Percentiles rank a stretch among this genome's conserved stretches.
phyloP scores from a whole-genome alignment of 1,140 invertebrate genomes.

The Aphaenogaster floridana region DNA sequence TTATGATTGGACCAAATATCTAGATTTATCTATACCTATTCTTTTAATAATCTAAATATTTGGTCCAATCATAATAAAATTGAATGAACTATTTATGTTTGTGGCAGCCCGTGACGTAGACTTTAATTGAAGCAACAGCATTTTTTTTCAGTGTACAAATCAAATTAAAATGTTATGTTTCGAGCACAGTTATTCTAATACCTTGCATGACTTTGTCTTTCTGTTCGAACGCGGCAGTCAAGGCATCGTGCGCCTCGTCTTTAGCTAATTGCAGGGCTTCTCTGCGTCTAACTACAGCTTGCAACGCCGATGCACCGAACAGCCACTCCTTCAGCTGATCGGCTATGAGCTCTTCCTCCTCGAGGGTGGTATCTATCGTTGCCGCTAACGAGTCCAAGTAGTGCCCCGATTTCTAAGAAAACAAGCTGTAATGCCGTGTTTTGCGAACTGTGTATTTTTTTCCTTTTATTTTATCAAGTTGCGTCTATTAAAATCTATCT shows the following conservation, averaged over 20 bases:
- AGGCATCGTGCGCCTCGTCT: slow-evolving; percentile 90
- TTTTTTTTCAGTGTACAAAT: background rate
- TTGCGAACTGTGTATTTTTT: slow-evolving; percentile 39
- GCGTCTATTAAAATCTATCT: background rate
- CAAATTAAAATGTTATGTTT: background rate
- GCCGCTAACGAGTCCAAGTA: slow-evolving; percentile 93
- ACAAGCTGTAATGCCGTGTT: slow-evolving; percentile 71
- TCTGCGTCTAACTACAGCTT: slow-evolving; percentile 92
- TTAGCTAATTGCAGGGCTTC: slow-evolving; percentile 91
- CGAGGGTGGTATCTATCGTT: slow-evolving; percentile 91
- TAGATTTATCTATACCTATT: too few species aligned
- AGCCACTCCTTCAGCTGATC: slow-evolving; percentile 95
- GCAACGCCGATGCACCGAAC: slow-evolving; percentile 91
- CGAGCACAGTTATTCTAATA: slow-evolving; percentile 60
- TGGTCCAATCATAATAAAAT: too few species aligned
- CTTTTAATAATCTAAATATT: too few species aligned
- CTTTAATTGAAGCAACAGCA: too few species aligned
- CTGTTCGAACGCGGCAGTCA: slow-evolving; percentile 87
- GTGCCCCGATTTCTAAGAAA: slow-evolving; percentile 89
- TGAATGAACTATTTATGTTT: too few species aligned
- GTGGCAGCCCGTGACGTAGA: too few species aligned
- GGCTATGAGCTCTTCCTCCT: slow-evolving; percentile 94
- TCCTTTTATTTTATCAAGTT: background rate
- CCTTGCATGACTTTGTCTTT: slow-evolving; percentile 88
- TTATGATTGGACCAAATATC: too few species aligned